Evolutionary conservation across 2,113 vertebrate species (phyloP), one percentile per base, ranked within the genome.

Genomic region (Epinephelus cyanopodus): DNA sequence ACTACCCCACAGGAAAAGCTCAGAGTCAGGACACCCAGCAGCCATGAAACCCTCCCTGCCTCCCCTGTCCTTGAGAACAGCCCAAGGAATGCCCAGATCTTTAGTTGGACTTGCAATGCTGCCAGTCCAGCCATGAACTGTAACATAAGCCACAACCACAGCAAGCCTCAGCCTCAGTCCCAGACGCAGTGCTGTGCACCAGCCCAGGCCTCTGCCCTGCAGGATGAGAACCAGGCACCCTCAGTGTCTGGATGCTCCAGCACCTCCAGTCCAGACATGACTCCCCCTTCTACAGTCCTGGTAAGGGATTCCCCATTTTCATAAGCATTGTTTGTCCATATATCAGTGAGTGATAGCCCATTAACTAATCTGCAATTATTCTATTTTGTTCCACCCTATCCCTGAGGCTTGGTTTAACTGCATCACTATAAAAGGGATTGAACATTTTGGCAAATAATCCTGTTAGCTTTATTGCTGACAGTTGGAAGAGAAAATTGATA

Each of bases 201-300:
- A 89, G 92, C 94, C 33, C 94, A 95, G 82, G 84, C 78, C 0
- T 94, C 92, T 87, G 85, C 76, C 58, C 83, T 87, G 58, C 96
- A 94, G 19, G 95, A 97, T 85, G 96, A 97, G 90, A 98, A 97
- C 64, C 95, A 96, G 92, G 96, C 97, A 23, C 94, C 96, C 37
- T 69, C 62, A 3, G 85, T 93, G 39, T 84, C 75, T 17, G 88
- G 92, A 53, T 88, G 93, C 1, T 92, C 88, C 83, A 88, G 94
- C 84, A 88, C 89, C 72, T 93, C 92, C 83, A 95, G 91, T 87
- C 89, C 89, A 58, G 90, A 91, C 65, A 71, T 67, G 92, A 91
- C 91, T 80, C 96, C 95, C 75, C 87, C 86, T 19, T 87, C 90
- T 14, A 90, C 93, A 88, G 63, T 91, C 11, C 89, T 96, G 92